phyloP scores from a whole-genome alignment of 2,888 invertebrate species.

The Acanthacorydalis orientalis region DNA sequence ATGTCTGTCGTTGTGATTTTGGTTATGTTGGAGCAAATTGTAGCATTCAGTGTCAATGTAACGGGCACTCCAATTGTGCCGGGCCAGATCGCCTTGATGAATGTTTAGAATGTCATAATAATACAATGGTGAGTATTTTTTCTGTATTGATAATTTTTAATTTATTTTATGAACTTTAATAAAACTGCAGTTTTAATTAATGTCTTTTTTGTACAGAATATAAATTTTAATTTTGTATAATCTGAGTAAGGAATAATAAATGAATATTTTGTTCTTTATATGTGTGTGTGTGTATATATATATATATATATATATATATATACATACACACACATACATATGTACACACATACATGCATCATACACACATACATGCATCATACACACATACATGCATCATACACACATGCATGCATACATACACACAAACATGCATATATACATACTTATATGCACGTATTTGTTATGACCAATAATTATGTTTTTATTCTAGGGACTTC shows the following conservation, averaged over 20 bases:
- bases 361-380: too few species aligned
- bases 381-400: too few species aligned
- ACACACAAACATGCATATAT: too few species aligned
- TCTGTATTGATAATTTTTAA: neutral
- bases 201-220: conserved; percentile 4
- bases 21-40: conserved; percentile 91
- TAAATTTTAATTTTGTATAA: too few species aligned
- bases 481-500: conserved; percentile 44
- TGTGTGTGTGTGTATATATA: too few species aligned
- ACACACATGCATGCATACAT: too few species aligned
- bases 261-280: conserved; percentile 1
- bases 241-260: neutral
- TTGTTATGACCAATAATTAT: neutral
- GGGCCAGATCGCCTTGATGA: conserved; percentile 69
- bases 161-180: neutral
- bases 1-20: conserved; percentile 79
- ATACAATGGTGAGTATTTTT: conserved; percentile 53
- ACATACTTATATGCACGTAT: too few species aligned
- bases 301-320: too few species aligned
- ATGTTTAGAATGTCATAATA: conserved; percentile 75
- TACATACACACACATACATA: too few species aligned
- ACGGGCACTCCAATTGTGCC: conserved; percentile 83
- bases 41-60: conserved; percentile 85
- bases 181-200: neutral
- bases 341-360: too few species aligned